Evolutionary conservation across 1,140 invertebrate genomes (phyloP).

Genomic region (Tetramorium alpestre): DNA sequence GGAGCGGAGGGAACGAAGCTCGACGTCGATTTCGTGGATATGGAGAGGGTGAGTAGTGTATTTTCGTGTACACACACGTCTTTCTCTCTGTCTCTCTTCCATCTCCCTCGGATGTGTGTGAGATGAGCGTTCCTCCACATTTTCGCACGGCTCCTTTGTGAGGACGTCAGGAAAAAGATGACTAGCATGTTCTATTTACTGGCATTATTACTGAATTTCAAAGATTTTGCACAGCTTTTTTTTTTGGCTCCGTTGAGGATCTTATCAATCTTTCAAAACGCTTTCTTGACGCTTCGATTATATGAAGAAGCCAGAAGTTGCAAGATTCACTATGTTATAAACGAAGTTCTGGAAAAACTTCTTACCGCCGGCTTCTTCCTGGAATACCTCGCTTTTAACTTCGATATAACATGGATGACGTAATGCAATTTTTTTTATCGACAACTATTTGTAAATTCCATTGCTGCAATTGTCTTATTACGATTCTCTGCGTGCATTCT

Average conservation of each 20-base stretch:
- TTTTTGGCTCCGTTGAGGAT: neutral
- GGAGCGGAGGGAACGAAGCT: conserved; percentile 99
- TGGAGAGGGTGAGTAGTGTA: conserved; percentile 95
- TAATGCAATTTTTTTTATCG: neutral
- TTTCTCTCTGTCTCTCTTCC: neutral
- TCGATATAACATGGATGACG: neutral
- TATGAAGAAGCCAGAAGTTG: neutral
- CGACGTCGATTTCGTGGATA: conserved; percentile 99
- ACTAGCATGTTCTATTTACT: neutral
- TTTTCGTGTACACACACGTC: neutral
- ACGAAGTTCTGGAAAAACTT: conserved; percentile 7
- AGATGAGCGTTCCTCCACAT: neutral
- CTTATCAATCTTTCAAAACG: conserved; percentile 32
- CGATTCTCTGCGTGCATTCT: neutral
- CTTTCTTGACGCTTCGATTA: neutral
- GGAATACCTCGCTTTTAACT: neutral
- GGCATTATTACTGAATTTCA: conserved; percentile 32
- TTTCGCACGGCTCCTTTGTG: conserved; percentile 2
- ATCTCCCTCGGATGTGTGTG: neutral
- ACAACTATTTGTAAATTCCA: neutral
- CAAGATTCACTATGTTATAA: conserved; percentile 9
- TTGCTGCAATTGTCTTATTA: neutral
- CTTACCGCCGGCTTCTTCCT: neutral
- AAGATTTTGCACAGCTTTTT: neutral
- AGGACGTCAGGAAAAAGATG: conserved; percentile 15